phyloP scores from a whole-genome alignment of 2,888 invertebrate genomes.

The Ditylenchus weischeri region DNA sequence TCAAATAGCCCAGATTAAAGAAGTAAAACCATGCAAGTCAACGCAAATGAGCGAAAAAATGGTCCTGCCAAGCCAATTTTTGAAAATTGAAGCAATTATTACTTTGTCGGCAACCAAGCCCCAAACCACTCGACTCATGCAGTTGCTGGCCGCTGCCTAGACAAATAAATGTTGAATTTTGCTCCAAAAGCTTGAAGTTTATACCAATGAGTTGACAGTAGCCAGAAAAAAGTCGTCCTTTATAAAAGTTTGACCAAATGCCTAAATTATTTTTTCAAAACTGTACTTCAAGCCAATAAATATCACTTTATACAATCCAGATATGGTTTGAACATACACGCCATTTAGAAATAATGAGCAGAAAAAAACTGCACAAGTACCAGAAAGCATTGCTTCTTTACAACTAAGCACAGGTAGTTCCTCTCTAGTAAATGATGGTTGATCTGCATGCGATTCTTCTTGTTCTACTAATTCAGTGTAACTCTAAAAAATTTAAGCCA shows the following conservation, averaged over 20 bases:
- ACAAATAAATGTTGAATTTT: too few relatives aligned
- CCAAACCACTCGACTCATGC: conserved; percentile 51
- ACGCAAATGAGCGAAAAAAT: neutral
- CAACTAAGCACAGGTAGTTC: conserved; percentile 12
- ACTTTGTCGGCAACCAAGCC: conserved; percentile 50
- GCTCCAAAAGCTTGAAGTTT: too few relatives aligned
- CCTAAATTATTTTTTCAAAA: conserved; percentile 26
- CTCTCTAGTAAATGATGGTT: too few relatives aligned
- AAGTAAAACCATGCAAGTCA: too few relatives aligned
- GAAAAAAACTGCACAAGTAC: conserved; percentile 48
- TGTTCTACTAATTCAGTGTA: too few relatives aligned
- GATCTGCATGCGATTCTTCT: too few relatives aligned
- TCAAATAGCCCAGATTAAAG: too few relatives aligned
- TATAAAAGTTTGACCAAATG: conserved; percentile 54
- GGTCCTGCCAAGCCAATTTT: neutral
- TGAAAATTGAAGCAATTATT: neutral
- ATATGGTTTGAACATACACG: conserved; percentile 50
- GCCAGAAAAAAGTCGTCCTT: conserved; percentile 53
- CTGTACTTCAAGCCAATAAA: neutral
- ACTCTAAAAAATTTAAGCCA: too few relatives aligned
- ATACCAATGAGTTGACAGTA: conserved; percentile 45
- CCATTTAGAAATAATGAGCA: conserved; percentile 47
- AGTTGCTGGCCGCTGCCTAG: conserved; percentile 48
- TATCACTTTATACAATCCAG: conserved; percentile 51
- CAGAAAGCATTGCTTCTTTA: conserved; percentile 34